Conservation (phyloP, 2,113 vertebrate species). For the Salvelinus sp. region DNA sequence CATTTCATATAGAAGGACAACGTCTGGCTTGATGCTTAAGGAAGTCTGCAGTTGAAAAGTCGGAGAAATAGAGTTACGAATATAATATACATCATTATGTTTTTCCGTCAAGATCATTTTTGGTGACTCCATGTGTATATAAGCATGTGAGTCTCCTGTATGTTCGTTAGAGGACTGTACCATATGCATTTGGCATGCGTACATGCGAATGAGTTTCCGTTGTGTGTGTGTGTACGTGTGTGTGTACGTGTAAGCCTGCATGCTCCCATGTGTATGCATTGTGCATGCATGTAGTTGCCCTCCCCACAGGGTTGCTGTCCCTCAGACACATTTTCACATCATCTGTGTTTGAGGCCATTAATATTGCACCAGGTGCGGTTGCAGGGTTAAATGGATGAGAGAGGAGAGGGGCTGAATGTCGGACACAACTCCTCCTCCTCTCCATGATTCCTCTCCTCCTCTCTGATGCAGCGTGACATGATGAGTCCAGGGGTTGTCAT, state of each 20-base stretch:
- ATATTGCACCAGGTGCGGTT: constrained; percentile 75
- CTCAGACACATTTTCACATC: constrained; percentile 73
- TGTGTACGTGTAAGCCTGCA: not conserved
- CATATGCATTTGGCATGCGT: not conserved
- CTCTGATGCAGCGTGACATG: constrained; percentile 43
- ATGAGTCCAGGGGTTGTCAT: constrained; percentile 29
- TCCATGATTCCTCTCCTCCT: not conserved
- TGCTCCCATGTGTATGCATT: constrained; percentile 6
- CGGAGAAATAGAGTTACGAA: not conserved
- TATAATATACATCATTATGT: constrained; percentile 40
- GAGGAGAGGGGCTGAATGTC: constrained; percentile 56
- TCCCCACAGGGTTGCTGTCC: constrained; percentile 42
- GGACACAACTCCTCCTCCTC: constrained; percentile 59
- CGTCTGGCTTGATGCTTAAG: constrained; percentile 29
- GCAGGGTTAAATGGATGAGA: constrained; percentile 77
- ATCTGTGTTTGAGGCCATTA: constrained; percentile 79
- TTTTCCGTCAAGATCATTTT: not conserved
- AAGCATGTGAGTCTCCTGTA: not conserved
- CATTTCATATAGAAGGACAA: constrained; percentile 63
- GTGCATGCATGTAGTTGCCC: constrained; percentile 57
- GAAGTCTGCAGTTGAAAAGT: constrained; percentile 8
- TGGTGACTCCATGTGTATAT: constrained; percentile 32
- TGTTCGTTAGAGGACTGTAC: not conserved
- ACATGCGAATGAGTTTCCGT: not conserved
- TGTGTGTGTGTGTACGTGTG: not conserved